Percentiles rank a stretch among this genome's conserved stretches.
These are phyloP conservation scores for Heliconius sara DNA, from an alignment of 2,888 invertebrate genomes.

Conservation along the genomic window DNA sequence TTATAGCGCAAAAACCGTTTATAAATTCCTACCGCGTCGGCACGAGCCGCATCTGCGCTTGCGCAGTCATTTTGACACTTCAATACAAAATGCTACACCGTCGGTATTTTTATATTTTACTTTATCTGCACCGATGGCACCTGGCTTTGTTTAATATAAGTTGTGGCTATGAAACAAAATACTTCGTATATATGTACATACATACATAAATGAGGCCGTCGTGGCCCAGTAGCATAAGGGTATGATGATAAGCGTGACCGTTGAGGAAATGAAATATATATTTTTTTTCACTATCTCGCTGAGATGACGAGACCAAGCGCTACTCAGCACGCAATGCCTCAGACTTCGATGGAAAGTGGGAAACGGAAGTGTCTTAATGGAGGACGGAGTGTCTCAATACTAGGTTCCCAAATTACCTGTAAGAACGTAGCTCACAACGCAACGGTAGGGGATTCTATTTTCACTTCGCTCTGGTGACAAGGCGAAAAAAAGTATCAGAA, in stretches of 20 bases:
- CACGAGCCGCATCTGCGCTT: conserved; percentile 59
- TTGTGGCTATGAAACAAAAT: background rate
- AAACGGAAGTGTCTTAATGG: too few relatives aligned
- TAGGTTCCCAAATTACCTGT: too few relatives aligned
- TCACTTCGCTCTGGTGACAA: too few relatives aligned
- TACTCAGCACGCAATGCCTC: too few relatives aligned
- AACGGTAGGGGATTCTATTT: too few relatives aligned
- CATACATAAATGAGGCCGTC: background rate
- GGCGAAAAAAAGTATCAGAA: too few relatives aligned
- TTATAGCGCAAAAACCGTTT: conserved; percentile 33
- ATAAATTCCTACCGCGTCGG: conserved; percentile 46
- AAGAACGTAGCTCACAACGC: too few relatives aligned
- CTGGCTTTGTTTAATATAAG: conserved; percentile 28
- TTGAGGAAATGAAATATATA: background rate
- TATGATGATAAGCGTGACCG: background rate
- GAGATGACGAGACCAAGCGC: background rate
- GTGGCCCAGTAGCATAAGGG: background rate
- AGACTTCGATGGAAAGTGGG: too few relatives aligned
- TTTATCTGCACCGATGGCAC: conserved; percentile 38
- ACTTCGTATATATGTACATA: background rate
- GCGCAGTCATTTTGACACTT: conserved; percentile 79
- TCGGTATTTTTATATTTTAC: conserved; percentile 41
- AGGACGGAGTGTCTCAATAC: too few relatives aligned
- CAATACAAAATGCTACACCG: conserved; percentile 66
- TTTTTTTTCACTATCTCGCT: background rate